Base-by-base conservation (phyloP, 2,113 vertebrate species). In the Eulemur macaco region DNA sequence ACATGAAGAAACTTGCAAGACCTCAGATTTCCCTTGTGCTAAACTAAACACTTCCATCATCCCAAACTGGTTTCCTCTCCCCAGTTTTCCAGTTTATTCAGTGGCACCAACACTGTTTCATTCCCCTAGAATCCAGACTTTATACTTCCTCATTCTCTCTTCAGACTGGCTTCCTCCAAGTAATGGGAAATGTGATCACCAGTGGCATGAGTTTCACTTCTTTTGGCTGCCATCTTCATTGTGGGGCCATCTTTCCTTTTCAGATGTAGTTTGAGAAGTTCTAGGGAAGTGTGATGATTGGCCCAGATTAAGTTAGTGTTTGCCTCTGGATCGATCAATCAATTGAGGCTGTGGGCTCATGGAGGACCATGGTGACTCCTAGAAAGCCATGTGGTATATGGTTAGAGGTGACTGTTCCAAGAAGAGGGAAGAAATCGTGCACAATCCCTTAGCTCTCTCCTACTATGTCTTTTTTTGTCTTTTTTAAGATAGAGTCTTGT, bases 201-300 rank as follows among this genome's bases (percentile, higher is more conserved):
- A 52, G 14, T 83, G 34, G 5, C 86, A 95, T 64, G 23, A 68
- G 5, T 87, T 83, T 73, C 31, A 29, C 63, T 76, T 69, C 45
- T 85, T 81, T 64, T 25, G 45, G 15, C 50, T 34, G 86, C n/a
- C 83, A 8, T 80, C 77, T 97, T 93, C 23, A 73, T 15, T n/a
- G 14, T 76, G 15, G 21, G 9, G 74, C n/a, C 80, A 1, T 52
- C 56, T 47, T 27, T 87, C 37, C 31, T 84, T 78, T 78, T 86
- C 78, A 89, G 12, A 95, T 82, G 27, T 52, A 85, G n/a, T 86
- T 94, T 86, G 50, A 81, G 13, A 96, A 92, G 50, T 92, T 94
- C 25, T 83, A 77, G 78, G 34, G 63, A 95, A 74, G 6, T 54
- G 39, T 6, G 45, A 2, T 34, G 10, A 50, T 12, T 60, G 91